Evolutionary conservation across 2,113 vertebrate genomes (phyloP).

Genomic region (Electrona antarctica): DNA sequence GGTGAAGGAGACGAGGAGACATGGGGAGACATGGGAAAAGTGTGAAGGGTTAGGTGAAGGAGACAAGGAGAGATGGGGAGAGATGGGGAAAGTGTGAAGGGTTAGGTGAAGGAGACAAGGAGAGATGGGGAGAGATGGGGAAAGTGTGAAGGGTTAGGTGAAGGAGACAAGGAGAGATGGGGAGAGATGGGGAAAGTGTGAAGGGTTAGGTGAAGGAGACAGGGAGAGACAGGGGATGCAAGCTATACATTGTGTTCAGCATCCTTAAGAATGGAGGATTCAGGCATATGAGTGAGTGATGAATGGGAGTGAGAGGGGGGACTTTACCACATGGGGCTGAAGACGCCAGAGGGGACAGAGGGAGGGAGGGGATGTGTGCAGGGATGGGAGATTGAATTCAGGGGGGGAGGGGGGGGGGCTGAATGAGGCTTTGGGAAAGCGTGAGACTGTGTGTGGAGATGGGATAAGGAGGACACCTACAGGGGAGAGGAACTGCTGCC

Average conservation of each 20-base stretch:
- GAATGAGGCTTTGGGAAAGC: constrained; percentile 48
- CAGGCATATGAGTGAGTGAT: not conserved
- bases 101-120: not conserved
- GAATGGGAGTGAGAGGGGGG: not conserved
- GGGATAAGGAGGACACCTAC: constrained; percentile 65
- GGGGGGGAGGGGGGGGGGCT: constrained; percentile 39
- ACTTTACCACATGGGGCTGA: not conserved
- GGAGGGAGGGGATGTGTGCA: constrained; percentile 24
- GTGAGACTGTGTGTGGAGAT: constrained; percentile 47
- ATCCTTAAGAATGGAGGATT: not conserved
- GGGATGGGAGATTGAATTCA: constrained; percentile 19
- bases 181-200: not conserved
- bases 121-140: not conserved
- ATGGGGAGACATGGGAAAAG: not conserved
- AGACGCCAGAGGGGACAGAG: constrained; percentile 25
- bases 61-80: not conserved
- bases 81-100: not conserved
- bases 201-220: not conserved
- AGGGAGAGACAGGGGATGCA: not conserved
- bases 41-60: not conserved
- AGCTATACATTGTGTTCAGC: not conserved
- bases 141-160: not conserved
- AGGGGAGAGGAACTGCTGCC: constrained; percentile 50
- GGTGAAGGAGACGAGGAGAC: not conserved
- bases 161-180: no score